Conservation (phyloP, 1,140 invertebrate species). For the Asobara japonica region DNA sequence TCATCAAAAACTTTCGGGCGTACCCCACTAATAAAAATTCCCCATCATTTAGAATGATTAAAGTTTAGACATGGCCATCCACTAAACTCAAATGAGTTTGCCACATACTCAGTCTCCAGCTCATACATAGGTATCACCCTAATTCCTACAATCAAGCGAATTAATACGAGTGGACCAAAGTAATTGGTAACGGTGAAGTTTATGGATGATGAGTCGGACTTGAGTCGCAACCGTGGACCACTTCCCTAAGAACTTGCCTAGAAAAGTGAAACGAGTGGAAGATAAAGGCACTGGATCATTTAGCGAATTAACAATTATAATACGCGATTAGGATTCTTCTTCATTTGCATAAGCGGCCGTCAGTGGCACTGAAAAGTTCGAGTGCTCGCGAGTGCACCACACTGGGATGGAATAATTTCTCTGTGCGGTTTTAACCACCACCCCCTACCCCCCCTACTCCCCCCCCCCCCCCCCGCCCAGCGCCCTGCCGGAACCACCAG, state of each 20-base stretch:
- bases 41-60: no score
- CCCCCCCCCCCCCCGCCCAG: no score
- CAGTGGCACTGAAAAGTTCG: slow-evolving; percentile 44
- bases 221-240: background rate
- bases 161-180: slow-evolving; percentile 12
- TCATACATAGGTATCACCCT: background rate
- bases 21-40: no score
- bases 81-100: background rate
- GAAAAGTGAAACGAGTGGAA: slow-evolving; percentile 38
- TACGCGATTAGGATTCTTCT: slow-evolving; percentile 57
- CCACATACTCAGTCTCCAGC: background rate
- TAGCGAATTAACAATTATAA: slow-evolving; percentile 66
- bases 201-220: slow-evolving; percentile 26
- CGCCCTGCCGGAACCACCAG: background rate
- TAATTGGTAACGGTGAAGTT: slow-evolving; percentile 16
- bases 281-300: slow-evolving; percentile 55
- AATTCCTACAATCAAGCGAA: background rate
- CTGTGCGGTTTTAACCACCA: slow-evolving; percentile 21
- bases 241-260: background rate
- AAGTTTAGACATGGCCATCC: no score
- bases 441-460: background rate
- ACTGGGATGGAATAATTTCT: slow-evolving; percentile 37
- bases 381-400: slow-evolving; percentile 31
- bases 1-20: no score
- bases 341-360: slow-evolving; percentile 61